phyloP scores from a whole-genome alignment of 2,888 invertebrate species.

The Callinectes sapidus region DNA sequence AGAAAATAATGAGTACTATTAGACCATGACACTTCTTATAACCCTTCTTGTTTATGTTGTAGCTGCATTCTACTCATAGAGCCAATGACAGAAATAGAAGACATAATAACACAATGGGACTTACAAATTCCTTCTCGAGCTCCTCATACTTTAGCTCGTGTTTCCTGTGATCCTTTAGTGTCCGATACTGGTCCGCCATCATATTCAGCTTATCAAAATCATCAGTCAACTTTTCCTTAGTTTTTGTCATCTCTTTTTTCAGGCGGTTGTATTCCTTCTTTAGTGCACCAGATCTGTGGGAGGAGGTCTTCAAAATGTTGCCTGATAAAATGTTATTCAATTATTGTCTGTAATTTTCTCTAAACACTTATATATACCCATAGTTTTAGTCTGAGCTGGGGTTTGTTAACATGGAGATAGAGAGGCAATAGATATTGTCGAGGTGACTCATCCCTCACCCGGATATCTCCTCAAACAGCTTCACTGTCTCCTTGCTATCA shows the following conservation, averaged over 20 bases:
- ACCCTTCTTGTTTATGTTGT: too few relatives aligned
- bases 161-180: not conserved
- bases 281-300: not conserved
- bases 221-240: not conserved
- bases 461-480: conserved; percentile 14
- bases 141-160: not conserved
- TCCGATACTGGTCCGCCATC: not conserved
- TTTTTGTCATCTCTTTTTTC: not conserved
- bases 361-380: too few relatives aligned
- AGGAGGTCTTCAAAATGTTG: too few relatives aligned
- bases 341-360: too few relatives aligned
- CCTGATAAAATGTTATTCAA: too few relatives aligned
- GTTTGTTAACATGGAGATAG: too few relatives aligned
- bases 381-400: too few relatives aligned
- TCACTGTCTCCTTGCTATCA: not conserved
- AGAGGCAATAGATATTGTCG: too few relatives aligned
- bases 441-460: not conserved
- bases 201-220: not conserved
- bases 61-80: too few relatives aligned
- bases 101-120: not conserved
- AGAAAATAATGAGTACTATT: too few relatives aligned
- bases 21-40: too few relatives aligned
- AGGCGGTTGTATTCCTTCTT: not conserved
- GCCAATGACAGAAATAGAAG: too few relatives aligned
- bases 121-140: not conserved